These are phyloP conservation scores for Lepidotrigona ventralis DNA, from an alignment of 1,140 invertebrate genomes.

Conservation along the genomic window DNA sequence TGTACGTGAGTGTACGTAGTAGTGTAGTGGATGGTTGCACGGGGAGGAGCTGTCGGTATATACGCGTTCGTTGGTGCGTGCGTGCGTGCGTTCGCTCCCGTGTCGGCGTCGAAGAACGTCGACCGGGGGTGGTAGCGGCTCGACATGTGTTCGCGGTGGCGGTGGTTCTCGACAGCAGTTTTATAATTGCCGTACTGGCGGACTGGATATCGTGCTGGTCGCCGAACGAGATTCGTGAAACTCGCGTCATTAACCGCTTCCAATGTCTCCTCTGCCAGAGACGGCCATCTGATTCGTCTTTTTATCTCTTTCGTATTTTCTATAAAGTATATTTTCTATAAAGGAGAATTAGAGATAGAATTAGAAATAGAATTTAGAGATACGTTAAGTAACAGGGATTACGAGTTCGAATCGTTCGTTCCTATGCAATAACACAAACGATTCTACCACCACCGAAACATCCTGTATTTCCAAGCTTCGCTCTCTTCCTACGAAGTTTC, in stretches of 20 bases:
- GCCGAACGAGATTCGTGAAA: slow-evolving; percentile 61
- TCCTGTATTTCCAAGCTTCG: neutral
- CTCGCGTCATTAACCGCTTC: slow-evolving; percentile 16
- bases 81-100: slow-evolving; percentile 61
- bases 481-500: neutral
- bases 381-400: neutral
- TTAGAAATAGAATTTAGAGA: no score
- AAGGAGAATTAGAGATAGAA: no score
- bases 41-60: slow-evolving; percentile 30
- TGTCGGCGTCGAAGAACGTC: slow-evolving; percentile 63
- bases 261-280: neutral
- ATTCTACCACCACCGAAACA: neutral
- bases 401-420: neutral
- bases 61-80: slow-evolving; percentile 18
- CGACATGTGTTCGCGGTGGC: slow-evolving; percentile 75
- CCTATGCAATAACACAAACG: neutral
- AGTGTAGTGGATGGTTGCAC: slow-evolving; percentile 41
- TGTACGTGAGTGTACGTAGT: slow-evolving; percentile 22
- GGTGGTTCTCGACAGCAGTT: slow-evolving; percentile 69
- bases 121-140: slow-evolving; percentile 42
- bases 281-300: neutral
- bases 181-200: slow-evolving; percentile 71
- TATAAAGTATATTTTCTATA: no score
- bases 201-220: slow-evolving; percentile 55
- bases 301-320: no score